A percentile compares a stretch with the other conserved stretches of the same genome.
Evolutionary conservation across 2,113 vertebrate species (phyloP).

Genomic region (Anas platyrhynchos): DNA sequence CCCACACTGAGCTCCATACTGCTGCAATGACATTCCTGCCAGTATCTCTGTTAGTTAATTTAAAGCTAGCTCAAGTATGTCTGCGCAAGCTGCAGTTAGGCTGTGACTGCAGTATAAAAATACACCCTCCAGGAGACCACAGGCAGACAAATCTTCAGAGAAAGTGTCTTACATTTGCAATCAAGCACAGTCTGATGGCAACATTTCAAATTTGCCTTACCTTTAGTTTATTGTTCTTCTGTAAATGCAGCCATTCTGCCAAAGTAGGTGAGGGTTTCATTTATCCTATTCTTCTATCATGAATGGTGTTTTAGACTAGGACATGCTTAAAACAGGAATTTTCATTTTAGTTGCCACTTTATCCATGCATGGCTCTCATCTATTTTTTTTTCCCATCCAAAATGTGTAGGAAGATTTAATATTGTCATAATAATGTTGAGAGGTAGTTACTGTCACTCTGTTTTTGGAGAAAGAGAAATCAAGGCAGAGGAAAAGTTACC

Average conservation of each 20-base stretch:
- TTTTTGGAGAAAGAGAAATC: not conserved
- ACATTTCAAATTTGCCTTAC: not conserved
- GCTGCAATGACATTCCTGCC: not conserved
- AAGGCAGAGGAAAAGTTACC: not conserved
- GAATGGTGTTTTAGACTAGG: not conserved
- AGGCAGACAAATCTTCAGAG: not conserved
- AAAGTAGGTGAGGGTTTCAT: not conserved
- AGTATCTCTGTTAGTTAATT: not conserved
- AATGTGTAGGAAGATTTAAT: not conserved
- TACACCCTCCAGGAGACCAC: conserved; percentile 31
- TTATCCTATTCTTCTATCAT: not conserved
- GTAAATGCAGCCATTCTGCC: not conserved
- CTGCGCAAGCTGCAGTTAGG: conserved; percentile 3
- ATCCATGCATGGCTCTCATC: not conserved
- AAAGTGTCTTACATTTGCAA: conserved; percentile 16
- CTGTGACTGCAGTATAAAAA: conserved; percentile 25
- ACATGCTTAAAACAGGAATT: not conserved
- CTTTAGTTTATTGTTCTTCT: conserved; percentile 14
- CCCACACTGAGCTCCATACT: not conserved
- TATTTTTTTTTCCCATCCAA: not conserved
- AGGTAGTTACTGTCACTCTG: not conserved
- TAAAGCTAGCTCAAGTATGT: conserved; percentile 34
- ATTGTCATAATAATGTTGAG: not conserved
- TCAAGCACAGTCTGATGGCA: not conserved
- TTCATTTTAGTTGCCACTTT: conserved; percentile 2